phyloP scores from a whole-genome alignment of 2,113 vertebrate species.

The Pterocles gutturalis region DNA sequence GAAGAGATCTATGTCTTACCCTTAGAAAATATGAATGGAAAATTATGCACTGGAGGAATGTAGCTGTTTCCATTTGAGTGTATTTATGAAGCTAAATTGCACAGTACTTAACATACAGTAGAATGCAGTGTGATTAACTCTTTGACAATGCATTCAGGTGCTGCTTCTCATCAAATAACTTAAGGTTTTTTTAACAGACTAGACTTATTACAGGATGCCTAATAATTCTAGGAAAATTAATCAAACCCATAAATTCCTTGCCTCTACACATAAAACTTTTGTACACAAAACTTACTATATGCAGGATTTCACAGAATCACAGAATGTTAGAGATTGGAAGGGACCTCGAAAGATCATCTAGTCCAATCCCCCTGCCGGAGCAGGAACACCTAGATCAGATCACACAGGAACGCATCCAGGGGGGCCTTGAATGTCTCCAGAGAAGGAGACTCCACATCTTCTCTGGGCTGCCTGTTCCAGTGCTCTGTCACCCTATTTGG shows the following conservation, averaged over 20 bases:
- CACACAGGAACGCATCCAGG: too few species aligned
- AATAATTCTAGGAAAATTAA: not conserved
- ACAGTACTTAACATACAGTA: not conserved
- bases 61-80: not conserved
- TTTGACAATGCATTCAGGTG: not conserved
- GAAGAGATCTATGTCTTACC: slow-evolving; percentile 17
- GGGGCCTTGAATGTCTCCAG: too few species aligned
- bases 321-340: too few species aligned
- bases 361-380: too few species aligned
- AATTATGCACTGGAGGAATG: slow-evolving; percentile 1
- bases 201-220: not conserved
- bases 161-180: not conserved
- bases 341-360: too few species aligned
- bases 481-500: not conserved
- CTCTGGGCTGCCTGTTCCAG: too few species aligned
- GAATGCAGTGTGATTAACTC: not conserved
- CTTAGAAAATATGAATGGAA: slow-evolving; percentile 49
- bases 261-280: not conserved
- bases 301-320: not conserved
- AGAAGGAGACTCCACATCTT: too few species aligned
- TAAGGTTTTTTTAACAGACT: not conserved
- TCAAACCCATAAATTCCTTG: not conserved
- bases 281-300: not conserved
- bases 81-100: slow-evolving; percentile 35
- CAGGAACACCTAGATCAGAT: too few species aligned